Evolutionary conservation across 1,140 invertebrate genomes (phyloP), one percentile per base, ranked within the genome.

Genomic region (Alviniconcha marisindica): DNA sequence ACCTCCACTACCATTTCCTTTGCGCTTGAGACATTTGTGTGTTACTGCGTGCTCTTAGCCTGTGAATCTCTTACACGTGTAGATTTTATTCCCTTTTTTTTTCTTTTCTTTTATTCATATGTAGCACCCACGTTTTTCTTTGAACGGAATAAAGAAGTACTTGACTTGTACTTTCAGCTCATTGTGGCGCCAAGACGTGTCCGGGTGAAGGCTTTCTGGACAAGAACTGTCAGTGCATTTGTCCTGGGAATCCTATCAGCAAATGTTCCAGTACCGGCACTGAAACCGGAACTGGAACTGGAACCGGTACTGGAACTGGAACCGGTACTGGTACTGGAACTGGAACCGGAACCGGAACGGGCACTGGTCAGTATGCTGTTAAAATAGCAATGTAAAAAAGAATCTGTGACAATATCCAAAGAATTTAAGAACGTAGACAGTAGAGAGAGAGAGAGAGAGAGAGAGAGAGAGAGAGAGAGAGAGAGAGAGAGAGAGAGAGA

Each of bases 181-280:
- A n/a, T n/a, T n/a, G n/a, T n/a, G n/a, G n/a, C n/a, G n/a, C n/a
- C n/a, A n/a, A n/a, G n/a, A 54, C 38, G 38, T 89, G 88, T 38
- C 83, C 84, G 7, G 76, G 81, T 7, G 87, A 88, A 44, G 86
- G 81, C 4, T 89, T 88, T 79, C 36, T 88, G 21, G 87, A 85
- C 56, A 84, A 85, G 66, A 81, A 89, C 77, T 89, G 89, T 54
- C 63, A 82, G 48, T 89, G 87, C 76, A 85, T 82, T 78, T 89
- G 89, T 54, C 84, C 78, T 2, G 85, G 87, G 21, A 78, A 77
- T 56, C 84, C 85, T 0, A 81, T 83, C 21, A n/a, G n/a, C 7
- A 31, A 60, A 40, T 83, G 82, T 28, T 31, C 36, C 1, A 7
- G 14, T 15, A 60, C 48, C 28, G 48, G 18, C 12, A 40, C 73